Evolutionary conservation across 2,113 vertebrate species (phyloP).

Genomic region (Spilogale gracilis): DNA sequence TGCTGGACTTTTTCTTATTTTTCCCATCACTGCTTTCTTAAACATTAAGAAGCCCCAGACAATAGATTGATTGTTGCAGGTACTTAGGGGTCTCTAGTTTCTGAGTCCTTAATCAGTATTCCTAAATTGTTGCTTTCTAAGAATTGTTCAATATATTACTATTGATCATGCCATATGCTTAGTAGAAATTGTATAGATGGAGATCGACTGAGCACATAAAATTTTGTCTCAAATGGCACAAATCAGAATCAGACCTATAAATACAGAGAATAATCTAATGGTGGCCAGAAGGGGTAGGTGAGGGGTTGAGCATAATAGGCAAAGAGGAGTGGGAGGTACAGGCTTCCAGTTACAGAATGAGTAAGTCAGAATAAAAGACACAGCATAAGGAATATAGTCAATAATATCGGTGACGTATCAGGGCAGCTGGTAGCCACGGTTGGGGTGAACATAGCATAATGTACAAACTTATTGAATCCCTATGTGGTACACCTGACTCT

Average conservation of each 20-base stretch:
- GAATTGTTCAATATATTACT: neutral
- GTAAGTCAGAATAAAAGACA: neutral
- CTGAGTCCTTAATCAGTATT: neutral
- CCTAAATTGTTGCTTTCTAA: neutral
- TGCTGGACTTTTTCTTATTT: neutral
- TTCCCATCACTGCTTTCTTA: neutral
- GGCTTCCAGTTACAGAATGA: neutral
- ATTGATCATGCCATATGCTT: neutral
- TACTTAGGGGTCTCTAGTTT: neutral
- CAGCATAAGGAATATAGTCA: neutral
- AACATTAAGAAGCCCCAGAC: neutral
- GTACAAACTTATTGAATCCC: neutral
- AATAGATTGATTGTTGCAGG: neutral
- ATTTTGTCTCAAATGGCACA: neutral
- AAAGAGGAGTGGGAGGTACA: neutral
- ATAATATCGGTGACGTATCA: neutral
- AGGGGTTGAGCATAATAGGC: neutral
- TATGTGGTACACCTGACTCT: neutral
- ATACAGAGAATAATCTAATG: neutral
- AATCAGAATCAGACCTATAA: neutral
- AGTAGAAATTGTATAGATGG: neutral
- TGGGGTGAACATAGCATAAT: neutral
- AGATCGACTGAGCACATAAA: neutral
- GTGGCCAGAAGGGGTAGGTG: neutral
- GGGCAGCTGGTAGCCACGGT: neutral